These are phyloP conservation scores for Aphis gossypii DNA, from an alignment of 1,140 invertebrate species.

Conservation along the genomic window DNA sequence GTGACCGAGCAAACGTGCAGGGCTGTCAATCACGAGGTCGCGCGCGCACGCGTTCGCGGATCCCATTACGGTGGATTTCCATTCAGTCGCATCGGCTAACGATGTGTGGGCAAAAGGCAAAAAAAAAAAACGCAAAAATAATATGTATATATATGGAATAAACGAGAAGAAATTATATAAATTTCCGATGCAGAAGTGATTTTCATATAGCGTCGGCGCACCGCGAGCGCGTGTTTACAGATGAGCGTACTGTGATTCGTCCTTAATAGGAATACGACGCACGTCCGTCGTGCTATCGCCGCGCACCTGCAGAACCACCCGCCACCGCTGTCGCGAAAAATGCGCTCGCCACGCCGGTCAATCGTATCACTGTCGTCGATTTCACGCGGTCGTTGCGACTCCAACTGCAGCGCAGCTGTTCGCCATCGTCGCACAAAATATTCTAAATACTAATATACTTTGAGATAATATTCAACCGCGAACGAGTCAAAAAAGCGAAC, in stretches of 20 bases:
- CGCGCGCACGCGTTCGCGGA: neutral
- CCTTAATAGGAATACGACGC: constrained; percentile 41
- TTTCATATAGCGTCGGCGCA: constrained; percentile 14
- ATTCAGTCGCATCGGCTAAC: constrained; percentile 32
- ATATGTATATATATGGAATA: neutral
- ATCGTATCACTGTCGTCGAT: neutral
- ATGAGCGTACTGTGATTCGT: neutral
- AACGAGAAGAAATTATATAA: constrained; percentile 42
- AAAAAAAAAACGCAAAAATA: neutral
- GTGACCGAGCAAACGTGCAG: constrained; percentile 12
- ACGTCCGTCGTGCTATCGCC: neutral
- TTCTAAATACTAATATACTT: neutral
- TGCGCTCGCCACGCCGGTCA: neutral
- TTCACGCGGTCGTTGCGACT: neutral
- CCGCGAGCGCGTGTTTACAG: neutral
- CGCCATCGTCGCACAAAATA: neutral
- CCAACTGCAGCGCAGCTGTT: neutral
- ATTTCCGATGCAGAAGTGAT: constrained; percentile 37
- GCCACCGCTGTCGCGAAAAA: neutral
- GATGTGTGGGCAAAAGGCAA: constrained; percentile 23
- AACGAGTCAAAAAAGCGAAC: no score
- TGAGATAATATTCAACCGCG: neutral
- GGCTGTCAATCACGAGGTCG: neutral
- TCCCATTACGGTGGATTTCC: constrained; percentile 46
- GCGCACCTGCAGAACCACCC: neutral